These are phyloP conservation scores for Gopherus flavomarginatus DNA, from an alignment of 2,113 vertebrate genomes.

Conservation along the genomic window DNA sequence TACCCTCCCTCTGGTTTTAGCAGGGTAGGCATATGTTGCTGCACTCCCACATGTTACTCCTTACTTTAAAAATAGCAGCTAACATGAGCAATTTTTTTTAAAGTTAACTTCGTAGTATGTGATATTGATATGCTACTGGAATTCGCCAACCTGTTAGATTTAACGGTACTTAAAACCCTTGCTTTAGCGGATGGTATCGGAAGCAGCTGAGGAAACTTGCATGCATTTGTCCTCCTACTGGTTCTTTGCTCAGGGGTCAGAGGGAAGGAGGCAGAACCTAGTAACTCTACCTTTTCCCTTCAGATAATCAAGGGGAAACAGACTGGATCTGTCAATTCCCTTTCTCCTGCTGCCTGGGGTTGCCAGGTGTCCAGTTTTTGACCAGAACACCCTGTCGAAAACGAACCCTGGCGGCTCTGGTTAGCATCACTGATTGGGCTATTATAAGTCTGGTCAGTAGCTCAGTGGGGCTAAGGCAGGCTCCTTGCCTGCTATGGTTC, in stretches of 20 bases:
- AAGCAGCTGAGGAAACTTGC: background rate
- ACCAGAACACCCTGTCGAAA: too few species aligned
- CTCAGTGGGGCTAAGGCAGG: too few species aligned
- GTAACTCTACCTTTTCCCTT: too few species aligned
- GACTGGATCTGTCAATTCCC: background rate
- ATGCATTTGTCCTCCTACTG: background rate
- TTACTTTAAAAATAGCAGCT: background rate
- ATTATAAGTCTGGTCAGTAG: too few species aligned
- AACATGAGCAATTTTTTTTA: background rate
- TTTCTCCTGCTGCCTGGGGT: background rate
- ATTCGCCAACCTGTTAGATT: background rate
- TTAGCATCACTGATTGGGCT: too few species aligned
- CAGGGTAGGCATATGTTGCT: background rate
- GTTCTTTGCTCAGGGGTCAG: background rate
- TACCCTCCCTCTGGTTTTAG: background rate
- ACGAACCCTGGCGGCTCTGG: too few species aligned
- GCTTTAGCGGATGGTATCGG: background rate
- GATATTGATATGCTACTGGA: background rate
- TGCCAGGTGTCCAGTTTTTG: too few species aligned
- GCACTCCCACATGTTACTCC: background rate
- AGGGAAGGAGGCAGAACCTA: background rate
- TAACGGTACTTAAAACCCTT: background rate
- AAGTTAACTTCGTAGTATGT: background rate
- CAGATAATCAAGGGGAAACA: background rate
- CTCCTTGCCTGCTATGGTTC: too few species aligned